These are phyloP conservation scores for Mormyrus iriodes DNA, from an alignment of 2,113 vertebrate genomes.

Conservation along the genomic window DNA sequence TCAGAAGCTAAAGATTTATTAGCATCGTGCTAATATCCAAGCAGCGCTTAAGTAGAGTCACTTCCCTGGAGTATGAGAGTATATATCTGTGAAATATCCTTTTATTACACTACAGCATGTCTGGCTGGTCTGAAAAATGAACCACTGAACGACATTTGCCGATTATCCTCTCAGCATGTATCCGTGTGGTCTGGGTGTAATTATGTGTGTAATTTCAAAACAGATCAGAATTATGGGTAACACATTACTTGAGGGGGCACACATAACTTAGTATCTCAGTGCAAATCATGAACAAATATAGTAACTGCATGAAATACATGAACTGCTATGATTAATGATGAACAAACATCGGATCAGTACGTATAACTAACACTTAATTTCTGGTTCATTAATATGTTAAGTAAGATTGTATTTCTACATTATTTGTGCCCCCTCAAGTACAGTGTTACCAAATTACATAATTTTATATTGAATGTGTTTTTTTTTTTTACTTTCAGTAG, in stretches of 20 bases:
- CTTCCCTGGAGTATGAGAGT: neutral
- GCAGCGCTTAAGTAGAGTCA: neutral
- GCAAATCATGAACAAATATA: neutral
- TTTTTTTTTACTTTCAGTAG: neutral
- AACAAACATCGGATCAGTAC: neutral
- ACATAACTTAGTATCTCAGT: neutral
- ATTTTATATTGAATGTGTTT: neutral
- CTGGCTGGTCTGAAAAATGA: neutral
- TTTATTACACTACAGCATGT: neutral
- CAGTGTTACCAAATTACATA: neutral
- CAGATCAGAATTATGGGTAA: neutral
- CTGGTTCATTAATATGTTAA: neutral
- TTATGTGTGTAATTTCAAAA: neutral
- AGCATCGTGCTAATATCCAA: neutral
- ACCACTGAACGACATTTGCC: neutral
- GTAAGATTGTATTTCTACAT: neutral
- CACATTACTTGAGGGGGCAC: neutral
- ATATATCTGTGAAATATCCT: neutral
- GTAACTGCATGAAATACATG: neutral
- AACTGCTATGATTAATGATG: neutral
- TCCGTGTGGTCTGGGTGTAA: neutral
- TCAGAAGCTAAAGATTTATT: neutral
- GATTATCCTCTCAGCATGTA: neutral
- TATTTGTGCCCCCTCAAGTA: neutral
- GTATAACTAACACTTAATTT: neutral